phyloP scores from a whole-genome alignment of 2,888 invertebrate species.

The Noctua janthe region DNA sequence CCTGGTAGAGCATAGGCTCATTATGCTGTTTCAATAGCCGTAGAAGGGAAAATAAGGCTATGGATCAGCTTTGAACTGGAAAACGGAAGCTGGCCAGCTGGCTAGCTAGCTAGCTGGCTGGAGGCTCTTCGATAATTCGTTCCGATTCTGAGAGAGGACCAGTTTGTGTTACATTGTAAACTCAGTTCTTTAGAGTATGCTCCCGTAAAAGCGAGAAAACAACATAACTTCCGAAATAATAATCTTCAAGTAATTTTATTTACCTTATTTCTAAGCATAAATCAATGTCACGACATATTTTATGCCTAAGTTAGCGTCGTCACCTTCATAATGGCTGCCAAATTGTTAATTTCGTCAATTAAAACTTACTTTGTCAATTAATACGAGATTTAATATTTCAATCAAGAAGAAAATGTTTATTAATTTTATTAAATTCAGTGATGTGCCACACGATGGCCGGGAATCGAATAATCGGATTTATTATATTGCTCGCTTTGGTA shows the following conservation, averaged over 20 bases:
- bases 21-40: not conserved
- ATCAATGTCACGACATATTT: constrained; percentile 1
- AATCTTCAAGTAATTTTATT: not conserved
- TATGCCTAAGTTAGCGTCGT: constrained; percentile 8
- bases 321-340: constrained; percentile 19
- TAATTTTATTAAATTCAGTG: constrained; percentile 38
- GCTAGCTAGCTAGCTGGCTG: too few relatives aligned
- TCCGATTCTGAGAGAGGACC: not conserved
- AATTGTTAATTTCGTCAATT: constrained; percentile 56
- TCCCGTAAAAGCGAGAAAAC: not conserved
- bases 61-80: not conserved
- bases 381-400: constrained; percentile 44
- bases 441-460: constrained; percentile 19
- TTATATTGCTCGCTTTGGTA: constrained; percentile 49
- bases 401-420: constrained; percentile 33
- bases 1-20: not conserved
- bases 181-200: not conserved
- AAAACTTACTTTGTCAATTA: constrained; percentile 60
- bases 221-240: not conserved
- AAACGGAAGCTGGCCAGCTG: too few relatives aligned
- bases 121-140: not conserved
- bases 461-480: constrained; percentile 50
- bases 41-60: not conserved
- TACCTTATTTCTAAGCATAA: not conserved
- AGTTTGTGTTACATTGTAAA: not conserved